Percentiles rank a stretch among this genome's conserved stretches.
Evolutionary conservation across 2,888 invertebrate genomes (phyloP).

Genomic region (Agrotis exclamationis): DNA sequence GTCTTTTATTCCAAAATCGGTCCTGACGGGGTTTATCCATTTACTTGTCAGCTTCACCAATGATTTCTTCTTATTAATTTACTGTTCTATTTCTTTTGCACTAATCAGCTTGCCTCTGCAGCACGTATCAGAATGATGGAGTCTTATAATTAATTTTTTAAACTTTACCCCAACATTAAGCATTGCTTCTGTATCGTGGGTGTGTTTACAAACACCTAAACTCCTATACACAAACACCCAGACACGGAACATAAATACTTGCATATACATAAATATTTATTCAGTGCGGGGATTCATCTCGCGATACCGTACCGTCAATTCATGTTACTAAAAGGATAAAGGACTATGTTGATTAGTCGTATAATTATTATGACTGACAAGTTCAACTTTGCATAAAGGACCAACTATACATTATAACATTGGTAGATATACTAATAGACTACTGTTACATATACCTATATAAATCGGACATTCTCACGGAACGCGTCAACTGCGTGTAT

Average conservation of each 20-base stretch:
- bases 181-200: too few species aligned
- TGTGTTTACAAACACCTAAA: too few species aligned
- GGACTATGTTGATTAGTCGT: neutral
- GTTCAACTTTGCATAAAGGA: conserved; percentile 9
- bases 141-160: too few species aligned
- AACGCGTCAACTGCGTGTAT: conserved; percentile 39
- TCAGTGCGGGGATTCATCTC: too few species aligned
- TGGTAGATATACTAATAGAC: too few species aligned
- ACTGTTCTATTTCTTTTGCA: neutral
- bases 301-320: neutral
- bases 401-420: neutral
- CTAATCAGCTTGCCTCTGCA: too few species aligned
- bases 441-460: conserved; percentile 30
- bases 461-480: conserved; percentile 61
- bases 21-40: neutral
- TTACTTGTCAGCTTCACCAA: neutral
- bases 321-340: neutral
- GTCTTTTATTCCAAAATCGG: neutral
- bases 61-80: neutral
- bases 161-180: too few species aligned
- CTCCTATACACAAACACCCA: too few species aligned
- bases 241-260: too few species aligned
- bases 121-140: too few species aligned
- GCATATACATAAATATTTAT: too few species aligned
- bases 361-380: conserved; percentile 11